Evolutionary conservation across 2,113 vertebrate species (phyloP), one percentile per base, ranked within the genome.

Genomic region (Actinemys pallida): DNA sequence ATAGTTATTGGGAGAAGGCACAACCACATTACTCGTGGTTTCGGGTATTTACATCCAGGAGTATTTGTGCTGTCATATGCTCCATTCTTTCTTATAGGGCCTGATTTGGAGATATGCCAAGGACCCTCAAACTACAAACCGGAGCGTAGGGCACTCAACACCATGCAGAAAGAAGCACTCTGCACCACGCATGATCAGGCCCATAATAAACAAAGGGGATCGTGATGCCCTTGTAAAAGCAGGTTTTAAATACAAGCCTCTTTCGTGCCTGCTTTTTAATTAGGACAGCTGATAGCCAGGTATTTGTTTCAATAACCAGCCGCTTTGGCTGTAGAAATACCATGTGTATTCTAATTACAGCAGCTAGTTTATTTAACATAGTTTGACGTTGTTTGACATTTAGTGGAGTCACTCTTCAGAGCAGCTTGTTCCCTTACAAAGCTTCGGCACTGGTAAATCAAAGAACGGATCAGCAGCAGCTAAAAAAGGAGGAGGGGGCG

Each of bases 381-480:
- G 50, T 89, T 95, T 94, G 96, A 97, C 87, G 90, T 53, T 96
- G 93, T 97, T 95, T 97, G 88, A 96, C 93, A 89, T 95, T 95
- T 78, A 94, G 94, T 86, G 92, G 92, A 96, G 95, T 97, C 29
- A 31, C 53, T 83, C n/a, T 49, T 47, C 42, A 49, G 5, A 75
- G 45, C 96, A 96, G 94, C 92, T 96, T 96, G 96, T 96, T 95
- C 86, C 87, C 0, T 76, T 80, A 81, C 88, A 96, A 95, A 91
- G 96, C 91, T 57, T 45, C 16, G 25, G 52, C 14, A 35, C 56
- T 54, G 59, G 50, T n/a, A 72, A 69, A 83, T 75, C 53, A 81
- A 97, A 89, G 93, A 90, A 93, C 86, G 86, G 45, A 90, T 94
- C 93, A 85, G 83, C 95, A 96, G 87, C 87, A 96, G 89, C 85